Evolutionary conservation across 1,140 invertebrate species (phyloP), one percentile per base, ranked within the genome.

Genomic region (Orchestia grillus): DNA sequence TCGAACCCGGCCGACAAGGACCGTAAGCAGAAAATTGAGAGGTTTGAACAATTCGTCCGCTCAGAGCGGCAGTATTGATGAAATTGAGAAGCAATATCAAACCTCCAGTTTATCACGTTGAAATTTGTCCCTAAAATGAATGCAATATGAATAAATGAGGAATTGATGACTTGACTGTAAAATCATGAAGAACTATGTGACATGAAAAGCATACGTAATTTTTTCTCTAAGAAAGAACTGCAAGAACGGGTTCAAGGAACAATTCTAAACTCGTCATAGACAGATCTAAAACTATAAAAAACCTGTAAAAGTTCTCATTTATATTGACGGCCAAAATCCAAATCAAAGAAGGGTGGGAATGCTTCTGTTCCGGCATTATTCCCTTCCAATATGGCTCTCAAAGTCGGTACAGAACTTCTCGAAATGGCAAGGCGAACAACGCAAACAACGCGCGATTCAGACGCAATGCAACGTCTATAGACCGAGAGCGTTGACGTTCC

Each of bases 321-420:
- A 94, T 94, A 94, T 94, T 94, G 92, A 94, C 41, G 92, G 43
- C 16, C 41, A 47, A 94, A 94, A 94, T 94, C 44, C 44, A 40
- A 94, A 44, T 94, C 92, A 94, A 94, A 94, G 92, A 94, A 94
- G 44, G 92, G 43, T 15, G 1, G 92, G 92, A 94, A 94, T 94
- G 92, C 92, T 94, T 44, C 92, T 94, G 92, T 94, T 94, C 92
- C 11, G 92, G 92, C 92, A 94, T 94, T 94, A 44, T 94, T 94
- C 47, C 40, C 92, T 47, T 94, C 92, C 92, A 94, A 94, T 94
- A 94, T 94, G 11, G 92, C 92, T 44, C 44, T 94, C 92, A 94
- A 45, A 94, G 92, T 19, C 43, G 4, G 92, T 40, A 40, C 92
- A 94, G 44, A 94, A 94, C 41, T 47, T 44, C 36, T 45, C 92